A percentile compares a stretch with the other conserved stretches of the same genome.
phyloP scores from a whole-genome alignment of 2,797 vertebrate species.

The Zenarchopterus dispar region DNA sequence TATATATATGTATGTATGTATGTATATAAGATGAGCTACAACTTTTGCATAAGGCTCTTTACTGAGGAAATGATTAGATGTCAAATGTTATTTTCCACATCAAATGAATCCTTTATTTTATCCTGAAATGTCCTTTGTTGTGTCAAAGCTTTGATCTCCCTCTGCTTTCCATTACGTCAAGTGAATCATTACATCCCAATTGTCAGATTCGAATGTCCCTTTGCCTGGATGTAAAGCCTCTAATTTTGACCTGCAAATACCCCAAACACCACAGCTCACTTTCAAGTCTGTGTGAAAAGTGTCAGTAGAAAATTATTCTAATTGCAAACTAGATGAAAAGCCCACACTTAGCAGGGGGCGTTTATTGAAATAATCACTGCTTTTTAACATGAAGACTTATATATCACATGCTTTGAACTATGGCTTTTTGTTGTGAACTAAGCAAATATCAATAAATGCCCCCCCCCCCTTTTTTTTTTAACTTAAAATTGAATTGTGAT shows the following conservation, averaged over 20 bases:
- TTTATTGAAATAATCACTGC: conserved; percentile 42
- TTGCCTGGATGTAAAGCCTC: conserved; percentile 15
- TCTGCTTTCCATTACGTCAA: too few relatives aligned
- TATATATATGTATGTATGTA: too few relatives aligned
- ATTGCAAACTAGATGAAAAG: conserved; percentile 63
- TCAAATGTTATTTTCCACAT: too few relatives aligned
- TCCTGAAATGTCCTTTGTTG: too few relatives aligned
- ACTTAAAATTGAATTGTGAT: too few relatives aligned
- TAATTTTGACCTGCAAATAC: conserved; percentile 41
- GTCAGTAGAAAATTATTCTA: conserved; percentile 61
- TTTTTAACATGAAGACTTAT: conserved; percentile 35
- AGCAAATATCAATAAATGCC: not conserved
- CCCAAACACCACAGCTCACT: conserved; percentile 36
- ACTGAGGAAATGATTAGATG: too few relatives aligned
- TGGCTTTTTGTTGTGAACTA: not conserved
- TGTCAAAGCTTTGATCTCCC: too few relatives aligned
- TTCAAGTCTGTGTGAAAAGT: conserved; percentile 54
- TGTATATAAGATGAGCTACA: too few relatives aligned
- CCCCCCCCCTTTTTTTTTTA: too few relatives aligned
- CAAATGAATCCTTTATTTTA: too few relatives aligned
- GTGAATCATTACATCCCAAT: too few relatives aligned
- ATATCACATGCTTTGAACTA: conserved; percentile 7
- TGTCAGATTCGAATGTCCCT: not conserved
- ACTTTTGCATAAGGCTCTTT: too few relatives aligned
- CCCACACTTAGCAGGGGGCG: conserved; percentile 9